phyloP scores from a whole-genome alignment of 2,113 vertebrate species.

The Vulpes lagopus region DNA sequence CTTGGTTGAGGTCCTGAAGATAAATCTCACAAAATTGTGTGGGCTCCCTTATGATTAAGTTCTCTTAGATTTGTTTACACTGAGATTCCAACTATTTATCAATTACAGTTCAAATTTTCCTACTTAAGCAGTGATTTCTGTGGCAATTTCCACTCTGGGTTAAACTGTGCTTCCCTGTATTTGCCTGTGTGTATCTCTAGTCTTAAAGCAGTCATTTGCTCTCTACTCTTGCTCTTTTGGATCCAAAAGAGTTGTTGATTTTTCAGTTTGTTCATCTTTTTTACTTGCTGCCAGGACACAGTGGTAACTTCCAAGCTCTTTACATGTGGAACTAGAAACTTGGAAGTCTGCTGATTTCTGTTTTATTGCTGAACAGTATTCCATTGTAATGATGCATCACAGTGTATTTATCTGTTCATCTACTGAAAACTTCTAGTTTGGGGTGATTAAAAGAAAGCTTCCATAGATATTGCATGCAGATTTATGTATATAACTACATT shows the following conservation, averaged over 20 bases:
- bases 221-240: neutral
- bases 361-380: neutral
- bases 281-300: neutral
- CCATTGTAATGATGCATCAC: neutral
- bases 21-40: neutral
- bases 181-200: neutral
- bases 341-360: neutral
- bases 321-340: neutral
- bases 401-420: neutral
- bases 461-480: neutral
- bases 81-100: neutral
- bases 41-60: neutral
- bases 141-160: neutral
- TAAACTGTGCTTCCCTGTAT: neutral
- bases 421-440: neutral
- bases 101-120: neutral
- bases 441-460: neutral
- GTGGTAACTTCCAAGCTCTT: neutral
- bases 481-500: neutral
- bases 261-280: neutral
- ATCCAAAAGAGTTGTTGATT: neutral
- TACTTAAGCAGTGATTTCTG: neutral
- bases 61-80: neutral
- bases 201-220: neutral
- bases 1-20: neutral